Conservation (phyloP, 2,888 invertebrate species). For the Argyresthia albistria region DNA sequence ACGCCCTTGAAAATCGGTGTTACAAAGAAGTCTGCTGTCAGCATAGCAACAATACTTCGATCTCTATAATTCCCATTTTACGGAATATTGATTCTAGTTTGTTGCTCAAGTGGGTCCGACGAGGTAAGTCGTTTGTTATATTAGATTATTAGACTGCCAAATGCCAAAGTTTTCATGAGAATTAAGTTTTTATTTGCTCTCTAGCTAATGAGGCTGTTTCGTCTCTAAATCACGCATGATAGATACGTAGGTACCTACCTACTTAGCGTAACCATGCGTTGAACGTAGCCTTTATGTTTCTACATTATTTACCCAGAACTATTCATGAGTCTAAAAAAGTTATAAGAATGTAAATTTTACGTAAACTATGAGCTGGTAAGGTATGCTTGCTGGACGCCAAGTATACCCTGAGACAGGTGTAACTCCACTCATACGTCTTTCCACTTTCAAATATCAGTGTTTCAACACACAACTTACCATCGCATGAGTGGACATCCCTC, state of each 20-base stretch:
- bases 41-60: constrained; percentile 65
- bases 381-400: too few species aligned
- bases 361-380: too few species aligned
- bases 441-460: too few species aligned
- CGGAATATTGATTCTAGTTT: constrained; percentile 27
- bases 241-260: neutral
- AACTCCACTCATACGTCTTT: too few species aligned
- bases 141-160: neutral
- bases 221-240: neutral
- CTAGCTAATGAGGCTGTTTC: neutral
- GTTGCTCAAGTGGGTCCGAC: constrained; percentile 38
- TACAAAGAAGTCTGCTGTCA: constrained; percentile 55
- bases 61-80: constrained; percentile 38
- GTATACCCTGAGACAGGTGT: too few species aligned
- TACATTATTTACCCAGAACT: neutral
- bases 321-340: too few species aligned
- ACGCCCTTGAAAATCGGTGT: constrained; percentile 63
- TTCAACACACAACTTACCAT: too few species aligned
- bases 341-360: too few species aligned
- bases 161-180: neutral
- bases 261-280: neutral
- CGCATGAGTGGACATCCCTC: too few species aligned
- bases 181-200: too few species aligned
- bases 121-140: constrained; percentile 32
- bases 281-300: neutral